Conservation (phyloP, 2,113 vertebrate genomes). For the Gasterosteus aculeatus region DNA sequence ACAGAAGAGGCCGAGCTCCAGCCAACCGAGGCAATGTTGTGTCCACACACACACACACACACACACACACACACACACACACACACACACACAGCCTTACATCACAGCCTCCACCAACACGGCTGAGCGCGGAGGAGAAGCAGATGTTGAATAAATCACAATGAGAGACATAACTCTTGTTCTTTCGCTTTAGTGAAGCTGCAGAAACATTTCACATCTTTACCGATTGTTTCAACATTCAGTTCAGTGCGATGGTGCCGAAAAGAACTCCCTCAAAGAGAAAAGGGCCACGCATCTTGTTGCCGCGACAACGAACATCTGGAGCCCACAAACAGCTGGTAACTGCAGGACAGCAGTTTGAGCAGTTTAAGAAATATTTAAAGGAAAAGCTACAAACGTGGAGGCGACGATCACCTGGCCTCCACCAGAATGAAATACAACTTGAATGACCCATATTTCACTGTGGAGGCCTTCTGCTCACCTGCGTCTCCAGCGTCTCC, state of each 20-base stretch:
- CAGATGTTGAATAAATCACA: constrained; percentile 51
- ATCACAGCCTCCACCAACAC: constrained; percentile 56
- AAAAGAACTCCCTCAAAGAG: not conserved
- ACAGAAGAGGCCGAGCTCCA: not conserved
- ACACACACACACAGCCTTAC: constrained; percentile 65
- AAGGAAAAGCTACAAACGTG: not conserved
- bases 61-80: constrained; percentile 29
- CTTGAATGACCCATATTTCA: too few species aligned
- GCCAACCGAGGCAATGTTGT: constrained; percentile 36
- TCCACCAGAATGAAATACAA: too few species aligned
- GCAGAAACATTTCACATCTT: not conserved
- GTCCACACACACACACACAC: constrained; percentile 23
- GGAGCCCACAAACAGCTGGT: constrained; percentile 14
- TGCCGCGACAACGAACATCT: constrained; percentile 37
- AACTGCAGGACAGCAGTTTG: not conserved
- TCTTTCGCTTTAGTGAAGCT: not conserved
- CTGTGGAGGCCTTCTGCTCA: constrained; percentile 36
- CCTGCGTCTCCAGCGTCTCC: constrained; percentile 67
- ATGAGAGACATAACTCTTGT: not conserved
- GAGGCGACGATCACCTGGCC: too few species aligned
- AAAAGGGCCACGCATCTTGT: not conserved
- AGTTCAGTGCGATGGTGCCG: not conserved
- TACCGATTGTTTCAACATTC: not conserved
- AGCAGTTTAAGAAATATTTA: too few species aligned
- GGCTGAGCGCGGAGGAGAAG: constrained; percentile 23